phyloP scores from a whole-genome alignment of 1,140 invertebrate species.

The Drosophila nannoptera region DNA sequence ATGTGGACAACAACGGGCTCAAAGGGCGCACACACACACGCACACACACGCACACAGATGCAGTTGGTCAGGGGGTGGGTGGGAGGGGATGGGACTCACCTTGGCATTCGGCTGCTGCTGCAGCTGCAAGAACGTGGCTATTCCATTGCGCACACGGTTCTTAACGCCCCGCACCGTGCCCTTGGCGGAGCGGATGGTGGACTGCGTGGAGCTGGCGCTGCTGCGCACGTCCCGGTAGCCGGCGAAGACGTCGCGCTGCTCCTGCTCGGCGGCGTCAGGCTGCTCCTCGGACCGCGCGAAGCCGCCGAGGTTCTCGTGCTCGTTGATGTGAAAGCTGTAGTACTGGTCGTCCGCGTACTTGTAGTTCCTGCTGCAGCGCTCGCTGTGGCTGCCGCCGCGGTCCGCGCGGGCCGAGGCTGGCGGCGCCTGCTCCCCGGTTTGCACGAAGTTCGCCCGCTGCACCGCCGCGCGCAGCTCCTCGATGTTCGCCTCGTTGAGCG shows the following conservation, averaged over 20 bases:
- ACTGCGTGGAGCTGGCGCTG: constrained; percentile 83
- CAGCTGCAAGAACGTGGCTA: constrained; percentile 95
- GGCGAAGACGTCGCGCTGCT: constrained; percentile 85
- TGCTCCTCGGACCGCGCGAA: constrained; percentile 79
- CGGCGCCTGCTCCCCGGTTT: constrained; percentile 56
- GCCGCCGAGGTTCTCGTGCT: constrained; percentile 81
- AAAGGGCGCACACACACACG: constrained; percentile 17
- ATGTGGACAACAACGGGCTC: constrained; percentile 51
- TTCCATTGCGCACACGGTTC: constrained; percentile 95
- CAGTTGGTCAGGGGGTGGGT: neutral
- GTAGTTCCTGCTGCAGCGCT: constrained; percentile 54
- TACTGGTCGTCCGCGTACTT: constrained; percentile 87
- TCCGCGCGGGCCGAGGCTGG: constrained; percentile 11
- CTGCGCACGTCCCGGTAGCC: constrained; percentile 89
- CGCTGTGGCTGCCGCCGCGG: constrained; percentile 3
- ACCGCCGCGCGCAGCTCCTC: constrained; percentile 67
- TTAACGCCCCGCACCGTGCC: constrained; percentile 95
- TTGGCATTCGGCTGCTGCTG: constrained; percentile 84
- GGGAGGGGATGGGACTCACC: constrained; percentile 80
- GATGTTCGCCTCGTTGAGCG: constrained; percentile 64
- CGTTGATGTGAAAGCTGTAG: constrained; percentile 91
- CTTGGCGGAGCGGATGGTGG: constrained; percentile 92
- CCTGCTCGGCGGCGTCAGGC: constrained; percentile 14
- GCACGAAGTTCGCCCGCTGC: constrained; percentile 67
- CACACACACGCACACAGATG: neutral